These are phyloP conservation scores for Lycorma delicatula DNA, from an alignment of 1,140 invertebrate genomes.

Conservation along the genomic window DNA sequence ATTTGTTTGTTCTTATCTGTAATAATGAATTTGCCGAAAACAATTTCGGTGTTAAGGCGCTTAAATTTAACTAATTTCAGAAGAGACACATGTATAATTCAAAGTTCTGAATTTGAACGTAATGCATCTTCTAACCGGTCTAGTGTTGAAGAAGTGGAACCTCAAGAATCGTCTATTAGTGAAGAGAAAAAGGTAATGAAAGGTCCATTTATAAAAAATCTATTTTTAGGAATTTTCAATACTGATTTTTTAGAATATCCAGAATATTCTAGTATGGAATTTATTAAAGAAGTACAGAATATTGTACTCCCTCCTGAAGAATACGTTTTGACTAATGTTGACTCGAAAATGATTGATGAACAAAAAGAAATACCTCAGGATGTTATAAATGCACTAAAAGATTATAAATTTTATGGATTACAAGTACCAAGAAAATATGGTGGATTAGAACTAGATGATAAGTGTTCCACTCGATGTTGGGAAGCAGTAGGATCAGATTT, in stretches of 20 bases:
- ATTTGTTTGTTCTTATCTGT: too few species aligned
- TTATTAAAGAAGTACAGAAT: conserved; percentile 43
- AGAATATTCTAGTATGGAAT: conserved; percentile 43
- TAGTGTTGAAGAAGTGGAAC: too few species aligned
- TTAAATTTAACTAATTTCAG: too few species aligned
- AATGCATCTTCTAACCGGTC: too few species aligned
- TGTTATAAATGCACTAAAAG: neutral
- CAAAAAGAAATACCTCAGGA: conserved; percentile 8
- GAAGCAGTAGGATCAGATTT: conserved; percentile 4
- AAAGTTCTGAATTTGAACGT: too few species aligned
- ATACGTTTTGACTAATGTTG: neutral
- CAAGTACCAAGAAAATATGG: neutral
- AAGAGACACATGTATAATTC: too few species aligned
- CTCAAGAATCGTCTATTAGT: neutral
- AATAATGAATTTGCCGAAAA: too few species aligned
- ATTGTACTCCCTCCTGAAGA: neutral
- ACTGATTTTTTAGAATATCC: conserved; percentile 38
- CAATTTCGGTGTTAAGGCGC: too few species aligned
- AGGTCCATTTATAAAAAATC: conserved; percentile 33
- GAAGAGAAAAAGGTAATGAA: neutral
- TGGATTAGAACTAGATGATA: neutral
- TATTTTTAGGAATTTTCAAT: conserved; percentile 34
- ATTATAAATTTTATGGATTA: conserved; percentile 3
- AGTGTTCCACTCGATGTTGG: neutral
- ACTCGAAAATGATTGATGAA: neutral